phyloP scores from a whole-genome alignment of 2,797 vertebrate genomes.

The Rhyacichthys aspro region DNA sequence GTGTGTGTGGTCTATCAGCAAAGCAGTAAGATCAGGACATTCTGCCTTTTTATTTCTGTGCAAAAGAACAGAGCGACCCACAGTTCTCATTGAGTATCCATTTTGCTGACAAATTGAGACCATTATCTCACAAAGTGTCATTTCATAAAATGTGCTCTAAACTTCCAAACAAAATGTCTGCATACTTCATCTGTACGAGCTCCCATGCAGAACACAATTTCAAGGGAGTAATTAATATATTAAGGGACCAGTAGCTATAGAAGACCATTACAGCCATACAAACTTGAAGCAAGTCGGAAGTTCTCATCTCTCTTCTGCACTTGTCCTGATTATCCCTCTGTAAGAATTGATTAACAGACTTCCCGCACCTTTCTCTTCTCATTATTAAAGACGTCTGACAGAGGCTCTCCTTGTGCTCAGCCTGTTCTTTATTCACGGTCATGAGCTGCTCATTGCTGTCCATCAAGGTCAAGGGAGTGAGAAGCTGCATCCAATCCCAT shows the following conservation, averaged over 20 bases:
- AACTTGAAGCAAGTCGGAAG: slow-evolving; percentile 41
- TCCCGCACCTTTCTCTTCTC: slow-evolving; percentile 44
- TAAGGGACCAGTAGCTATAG: slow-evolving; percentile 6
- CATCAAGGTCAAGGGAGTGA: slow-evolving; percentile 41
- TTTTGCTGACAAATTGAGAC: slow-evolving; percentile 59
- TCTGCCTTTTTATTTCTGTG: slow-evolving; percentile 41
- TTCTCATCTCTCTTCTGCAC: slow-evolving; percentile 35
- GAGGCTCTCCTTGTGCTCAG: slow-evolving; percentile 50
- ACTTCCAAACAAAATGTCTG: slow-evolving; percentile 50
- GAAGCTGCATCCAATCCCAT: slow-evolving; percentile 44
- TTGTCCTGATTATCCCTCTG: slow-evolving; percentile 44
- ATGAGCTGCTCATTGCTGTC: slow-evolving; percentile 43
- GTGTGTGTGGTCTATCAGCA: slow-evolving; percentile 10
- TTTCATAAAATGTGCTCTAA: slow-evolving; percentile 48
- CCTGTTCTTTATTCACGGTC: slow-evolving; percentile 58
- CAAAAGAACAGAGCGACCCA: slow-evolving; percentile 31
- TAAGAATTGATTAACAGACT: slow-evolving; percentile 55
- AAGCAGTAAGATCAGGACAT: slow-evolving; percentile 38
- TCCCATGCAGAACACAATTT: slow-evolving; percentile 22
- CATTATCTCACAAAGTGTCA: slow-evolving; percentile 56
- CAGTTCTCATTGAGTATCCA: slow-evolving; percentile 51
- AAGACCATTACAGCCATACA: slow-evolving; percentile 24
- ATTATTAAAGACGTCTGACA: slow-evolving; percentile 57
- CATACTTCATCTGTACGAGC: slow-evolving; percentile 32
- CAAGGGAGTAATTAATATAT: slow-evolving; percentile 25